A percentile compares a stretch with the other conserved stretches of the same genome.
Conservation (phyloP, 2,113 vertebrate species). For the Brachirus orientalis region DNA sequence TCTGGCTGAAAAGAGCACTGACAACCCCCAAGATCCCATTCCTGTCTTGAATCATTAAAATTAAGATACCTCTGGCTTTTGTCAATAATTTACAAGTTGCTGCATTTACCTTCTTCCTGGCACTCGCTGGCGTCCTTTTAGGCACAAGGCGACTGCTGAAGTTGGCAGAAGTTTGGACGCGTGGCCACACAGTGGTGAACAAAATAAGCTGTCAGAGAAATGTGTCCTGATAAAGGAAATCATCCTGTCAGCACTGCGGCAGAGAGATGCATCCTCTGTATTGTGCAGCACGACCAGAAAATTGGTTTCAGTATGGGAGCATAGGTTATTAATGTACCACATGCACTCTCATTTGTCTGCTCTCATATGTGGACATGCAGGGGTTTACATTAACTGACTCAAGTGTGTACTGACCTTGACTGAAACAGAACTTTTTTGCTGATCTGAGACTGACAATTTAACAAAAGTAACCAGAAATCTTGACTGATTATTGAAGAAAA, state of each 20-base stretch:
- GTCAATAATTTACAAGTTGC: conserved; percentile 71
- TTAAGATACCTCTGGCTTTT: conserved; percentile 60
- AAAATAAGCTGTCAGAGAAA: conserved; percentile 62
- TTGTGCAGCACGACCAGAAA: conserved; percentile 17
- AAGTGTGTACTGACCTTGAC: no score
- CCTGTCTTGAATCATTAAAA: conserved; percentile 68
- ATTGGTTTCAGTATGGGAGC: conserved; percentile 32
- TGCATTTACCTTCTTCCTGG: conserved; percentile 57
- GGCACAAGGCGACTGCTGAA: conserved; percentile 48
- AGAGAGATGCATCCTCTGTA: conserved; percentile 24
- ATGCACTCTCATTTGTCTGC: no score
- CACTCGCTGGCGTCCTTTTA: conserved; percentile 58
- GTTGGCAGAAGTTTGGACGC: conserved; percentile 73
- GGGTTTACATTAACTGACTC: no score
- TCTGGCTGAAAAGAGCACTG: conserved; percentile 52
- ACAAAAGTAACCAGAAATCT: no score
- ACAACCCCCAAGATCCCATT: conserved; percentile 44
- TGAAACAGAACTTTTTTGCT: no score
- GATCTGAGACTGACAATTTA: no score
- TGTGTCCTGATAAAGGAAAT: conserved; percentile 41
- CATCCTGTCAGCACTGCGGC: conserved; percentile 41
- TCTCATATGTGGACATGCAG: no score
- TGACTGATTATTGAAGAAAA: no score
- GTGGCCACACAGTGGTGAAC: conserved; percentile 54
- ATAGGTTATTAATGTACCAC: background rate